Evolutionary conservation across 2,888 invertebrate genomes (phyloP).

Genomic region (Pelosia muscerda): DNA sequence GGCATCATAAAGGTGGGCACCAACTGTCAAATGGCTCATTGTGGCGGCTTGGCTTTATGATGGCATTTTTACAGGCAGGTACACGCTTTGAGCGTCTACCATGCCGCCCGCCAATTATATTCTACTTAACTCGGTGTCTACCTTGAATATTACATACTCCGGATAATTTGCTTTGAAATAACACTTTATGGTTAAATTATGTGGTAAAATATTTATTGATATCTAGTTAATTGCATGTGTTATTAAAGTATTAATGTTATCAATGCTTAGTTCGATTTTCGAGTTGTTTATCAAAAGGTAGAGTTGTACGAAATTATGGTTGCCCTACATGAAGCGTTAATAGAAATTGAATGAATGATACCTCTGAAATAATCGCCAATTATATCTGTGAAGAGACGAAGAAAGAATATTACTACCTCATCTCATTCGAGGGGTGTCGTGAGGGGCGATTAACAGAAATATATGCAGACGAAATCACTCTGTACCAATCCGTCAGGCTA

Average conservation of each 20-base stretch:
- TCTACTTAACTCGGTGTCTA: slow-evolving; percentile 80
- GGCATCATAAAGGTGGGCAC: slow-evolving; percentile 84
- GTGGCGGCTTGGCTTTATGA: slow-evolving; percentile 83
- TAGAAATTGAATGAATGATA: slow-evolving; percentile 48
- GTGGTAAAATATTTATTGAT: slow-evolving; percentile 39
- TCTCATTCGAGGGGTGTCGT: no score
- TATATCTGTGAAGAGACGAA: no score
- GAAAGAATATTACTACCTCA: no score
- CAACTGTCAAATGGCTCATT: slow-evolving; percentile 85
- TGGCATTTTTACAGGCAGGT: slow-evolving; percentile 86
- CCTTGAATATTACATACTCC: slow-evolving; percentile 52
- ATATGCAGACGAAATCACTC: no score
- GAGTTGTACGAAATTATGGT: slow-evolving; percentile 36
- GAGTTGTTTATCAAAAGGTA: slow-evolving; percentile 28
- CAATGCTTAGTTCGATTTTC: slow-evolving; percentile 22
- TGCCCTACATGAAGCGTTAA: slow-evolving; percentile 49
- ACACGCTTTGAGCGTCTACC: slow-evolving; percentile 80
- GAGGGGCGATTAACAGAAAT: no score
- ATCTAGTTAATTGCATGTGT: slow-evolving; percentile 7
- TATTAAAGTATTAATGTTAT: slow-evolving; percentile 18
- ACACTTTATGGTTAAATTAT: slow-evolving; percentile 50
- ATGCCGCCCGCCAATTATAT: slow-evolving; percentile 85
- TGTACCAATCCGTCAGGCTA: no score
- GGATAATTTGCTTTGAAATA: slow-evolving; percentile 53
- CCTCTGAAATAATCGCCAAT: slow-evolving; percentile 46